Evolutionary conservation across 2,888 invertebrate species (phyloP).

Genomic region (Leucania comma): DNA sequence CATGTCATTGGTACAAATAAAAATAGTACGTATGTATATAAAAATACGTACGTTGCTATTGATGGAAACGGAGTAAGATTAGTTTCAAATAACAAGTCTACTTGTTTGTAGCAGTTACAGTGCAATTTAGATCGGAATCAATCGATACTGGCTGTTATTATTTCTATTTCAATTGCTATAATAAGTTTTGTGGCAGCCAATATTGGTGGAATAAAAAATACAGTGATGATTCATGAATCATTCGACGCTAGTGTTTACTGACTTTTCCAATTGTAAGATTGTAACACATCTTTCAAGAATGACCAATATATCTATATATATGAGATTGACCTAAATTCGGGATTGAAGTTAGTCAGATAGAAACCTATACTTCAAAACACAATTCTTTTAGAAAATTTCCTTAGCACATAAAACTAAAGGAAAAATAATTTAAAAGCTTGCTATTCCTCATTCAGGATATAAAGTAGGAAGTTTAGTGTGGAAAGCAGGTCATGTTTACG

Average conservation of each 20-base stretch:
- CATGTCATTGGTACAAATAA: conserved; percentile 23
- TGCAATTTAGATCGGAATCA: conserved; percentile 47
- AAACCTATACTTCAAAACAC: not conserved
- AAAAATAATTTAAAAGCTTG: conserved; percentile 29
- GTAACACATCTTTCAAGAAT: conserved; percentile 6
- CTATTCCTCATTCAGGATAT: conserved; percentile 11
- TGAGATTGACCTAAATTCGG: not conserved
- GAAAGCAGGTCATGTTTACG: conserved; percentile 32
- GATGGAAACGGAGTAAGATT: conserved; percentile 9
- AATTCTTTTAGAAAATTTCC: not conserved
- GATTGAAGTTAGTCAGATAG: not conserved
- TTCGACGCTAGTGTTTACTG: not conserved
- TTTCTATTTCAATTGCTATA: conserved; percentile 9
- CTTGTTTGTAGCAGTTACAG: conserved; percentile 26
- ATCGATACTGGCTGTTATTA: conserved; percentile 10
- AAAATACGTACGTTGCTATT: conserved; percentile 10
- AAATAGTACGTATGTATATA: conserved; percentile 5
- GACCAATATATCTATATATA: not conserved
- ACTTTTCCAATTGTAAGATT: not conserved
- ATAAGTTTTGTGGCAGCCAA: conserved; percentile 23
- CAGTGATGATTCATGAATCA: not conserved
- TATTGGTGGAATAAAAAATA: conserved; percentile 6
- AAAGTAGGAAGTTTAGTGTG: conserved; percentile 28
- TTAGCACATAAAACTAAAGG: conserved; percentile 7
- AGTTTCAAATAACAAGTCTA: conserved; percentile 34